These are phyloP conservation scores for Cnemophilus loriae DNA, from an alignment of 2,113 vertebrate species.

Conservation along the genomic window DNA sequence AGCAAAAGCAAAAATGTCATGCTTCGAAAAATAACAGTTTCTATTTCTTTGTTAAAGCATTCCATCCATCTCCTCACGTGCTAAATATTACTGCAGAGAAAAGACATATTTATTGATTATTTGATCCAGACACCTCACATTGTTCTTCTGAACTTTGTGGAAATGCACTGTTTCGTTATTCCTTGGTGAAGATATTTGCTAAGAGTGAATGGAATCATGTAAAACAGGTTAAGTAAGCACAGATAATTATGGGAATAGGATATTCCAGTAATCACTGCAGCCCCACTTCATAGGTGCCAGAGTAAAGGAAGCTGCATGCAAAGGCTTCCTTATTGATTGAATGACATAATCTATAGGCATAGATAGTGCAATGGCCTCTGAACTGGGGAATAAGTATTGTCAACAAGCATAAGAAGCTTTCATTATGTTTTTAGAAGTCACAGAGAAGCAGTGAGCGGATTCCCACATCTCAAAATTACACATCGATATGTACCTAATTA, in stretches of 20 bases:
- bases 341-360: background rate
- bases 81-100: background rate
- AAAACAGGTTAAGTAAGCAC: background rate
- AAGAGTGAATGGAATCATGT: background rate
- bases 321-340: background rate
- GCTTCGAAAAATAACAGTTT: background rate
- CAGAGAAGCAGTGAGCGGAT: background rate
- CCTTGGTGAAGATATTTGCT: background rate
- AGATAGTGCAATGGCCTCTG: background rate
- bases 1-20: background rate
- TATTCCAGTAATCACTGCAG: background rate
- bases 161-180: background rate
- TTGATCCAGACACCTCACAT: background rate
- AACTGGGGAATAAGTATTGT: background rate
- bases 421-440: background rate
- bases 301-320: background rate
- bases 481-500: background rate
- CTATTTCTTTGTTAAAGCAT: background rate
- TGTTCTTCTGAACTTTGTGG: background rate
- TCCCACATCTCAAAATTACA: conserved; percentile 30
- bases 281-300: background rate
- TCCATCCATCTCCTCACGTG: background rate
- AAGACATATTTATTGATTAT: background rate
- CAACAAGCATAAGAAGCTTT: background rate
- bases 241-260: background rate